These are phyloP conservation scores for Andrena chrysosceles DNA, from an alignment of 2,888 invertebrate species.

Conservation along the genomic window DNA sequence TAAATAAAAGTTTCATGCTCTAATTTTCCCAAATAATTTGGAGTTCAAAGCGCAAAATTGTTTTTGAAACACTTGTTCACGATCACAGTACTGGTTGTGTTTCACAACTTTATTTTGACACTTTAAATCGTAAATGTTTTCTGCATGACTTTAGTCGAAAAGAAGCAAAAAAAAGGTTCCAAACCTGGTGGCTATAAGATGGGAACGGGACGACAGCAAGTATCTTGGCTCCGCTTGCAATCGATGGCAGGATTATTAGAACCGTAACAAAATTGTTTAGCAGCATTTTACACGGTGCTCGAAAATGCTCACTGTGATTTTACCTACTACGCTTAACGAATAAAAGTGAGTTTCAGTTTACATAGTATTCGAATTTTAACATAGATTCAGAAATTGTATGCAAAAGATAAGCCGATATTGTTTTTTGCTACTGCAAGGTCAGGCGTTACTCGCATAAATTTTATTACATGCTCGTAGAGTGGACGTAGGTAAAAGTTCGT, in stretches of 20 bases:
- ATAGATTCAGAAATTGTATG: background rate
- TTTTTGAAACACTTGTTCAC: too few relatives aligned
- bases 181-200: conserved; percentile 40
- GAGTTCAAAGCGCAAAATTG: too few relatives aligned
- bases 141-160: background rate
- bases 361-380: too few relatives aligned
- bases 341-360: background rate
- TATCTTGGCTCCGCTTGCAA: conserved; percentile 27
- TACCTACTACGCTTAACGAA: background rate
- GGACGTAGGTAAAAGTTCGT: too few relatives aligned
- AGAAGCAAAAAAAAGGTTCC: background rate
- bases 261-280: background rate
- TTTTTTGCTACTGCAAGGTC: too few relatives aligned
- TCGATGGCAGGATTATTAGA: background rate
- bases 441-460: too few relatives aligned
- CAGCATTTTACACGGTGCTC: conserved; percentile 12
- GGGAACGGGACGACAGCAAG: conserved; percentile 34
- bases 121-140: too few relatives aligned
- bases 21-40: too few relatives aligned
- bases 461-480: too few relatives aligned
- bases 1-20: too few relatives aligned
- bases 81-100: too few relatives aligned
- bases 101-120: too few relatives aligned
- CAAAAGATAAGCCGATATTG: conserved; percentile 12
- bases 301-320: background rate